Conservation (phyloP, 92 coral and sea anemone genomes). For the Isaurus tuberculatus region DNA sequence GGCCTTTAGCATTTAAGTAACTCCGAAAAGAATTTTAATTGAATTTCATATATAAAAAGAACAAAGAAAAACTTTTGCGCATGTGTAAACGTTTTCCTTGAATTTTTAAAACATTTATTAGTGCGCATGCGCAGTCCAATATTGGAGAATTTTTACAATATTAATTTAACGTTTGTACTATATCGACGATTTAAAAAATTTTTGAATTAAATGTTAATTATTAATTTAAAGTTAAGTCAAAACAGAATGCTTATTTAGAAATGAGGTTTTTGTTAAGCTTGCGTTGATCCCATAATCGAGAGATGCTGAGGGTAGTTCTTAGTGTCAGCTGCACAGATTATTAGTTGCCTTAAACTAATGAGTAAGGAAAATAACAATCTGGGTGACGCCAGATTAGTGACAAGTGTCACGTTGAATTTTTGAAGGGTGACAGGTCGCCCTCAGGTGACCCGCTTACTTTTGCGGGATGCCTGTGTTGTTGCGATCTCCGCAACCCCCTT, state of each 20-base stretch:
- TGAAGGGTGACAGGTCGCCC: constrained; percentile 92
- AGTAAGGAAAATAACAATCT: constrained; percentile 99
- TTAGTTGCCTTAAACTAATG: constrained; percentile 99
- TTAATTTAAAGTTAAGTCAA: neutral
- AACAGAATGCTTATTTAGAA: neutral
- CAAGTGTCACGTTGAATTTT: constrained; percentile 79
- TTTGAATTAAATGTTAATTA: neutral
- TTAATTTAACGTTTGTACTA: neutral
- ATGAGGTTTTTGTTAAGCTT: neutral
- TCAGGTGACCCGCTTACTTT: constrained; percentile 95
- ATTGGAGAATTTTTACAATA: neutral
- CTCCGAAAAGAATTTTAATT: too few relatives aligned
- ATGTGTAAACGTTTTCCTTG: too few relatives aligned
- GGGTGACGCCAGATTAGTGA: constrained; percentile 99
- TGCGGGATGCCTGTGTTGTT: constrained; percentile 94
- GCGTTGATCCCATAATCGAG: constrained; percentile 9
- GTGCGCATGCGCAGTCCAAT: constrained; percentile 39
- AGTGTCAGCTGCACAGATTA: neutral
- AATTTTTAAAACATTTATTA: neutral
- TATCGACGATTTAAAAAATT: neutral
- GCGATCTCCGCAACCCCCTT: constrained; percentile 83
- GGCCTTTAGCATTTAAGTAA: too few relatives aligned
- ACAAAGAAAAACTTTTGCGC: too few relatives aligned
- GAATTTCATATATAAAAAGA: too few relatives aligned
- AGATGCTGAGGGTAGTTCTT: neutral